Evolutionary conservation across 2,888 invertebrate genomes (phyloP).

Genomic region (Caenorhabditis sulstoni): DNA sequence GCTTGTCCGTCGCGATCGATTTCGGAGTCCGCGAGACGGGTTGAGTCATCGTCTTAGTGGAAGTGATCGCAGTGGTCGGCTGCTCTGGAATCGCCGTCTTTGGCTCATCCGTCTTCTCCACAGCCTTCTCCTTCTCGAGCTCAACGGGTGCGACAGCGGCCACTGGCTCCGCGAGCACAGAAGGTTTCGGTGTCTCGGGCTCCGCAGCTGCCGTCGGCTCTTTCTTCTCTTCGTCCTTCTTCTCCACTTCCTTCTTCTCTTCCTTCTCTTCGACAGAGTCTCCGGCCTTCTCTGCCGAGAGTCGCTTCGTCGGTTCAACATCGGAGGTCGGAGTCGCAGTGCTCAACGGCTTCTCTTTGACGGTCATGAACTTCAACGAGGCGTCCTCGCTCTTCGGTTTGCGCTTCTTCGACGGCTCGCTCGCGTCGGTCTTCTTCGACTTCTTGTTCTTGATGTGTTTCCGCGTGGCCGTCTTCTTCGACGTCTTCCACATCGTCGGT

Average conservation of each 20-base stretch:
- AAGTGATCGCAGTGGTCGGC: not conserved
- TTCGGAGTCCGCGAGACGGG: not conserved
- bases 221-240: slow-evolving; percentile 12
- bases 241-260: not conserved
- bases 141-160: not conserved
- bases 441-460: slow-evolving; percentile 17
- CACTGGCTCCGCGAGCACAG: not conserved
- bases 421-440: slow-evolving; percentile 13
- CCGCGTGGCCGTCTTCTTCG: slow-evolving; percentile 17
- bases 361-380: not conserved
- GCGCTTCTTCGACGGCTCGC: slow-evolving; percentile 14
- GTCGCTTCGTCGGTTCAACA: too few relatives aligned
- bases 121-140: not conserved
- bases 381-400: slow-evolving; percentile 24
- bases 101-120: not conserved
- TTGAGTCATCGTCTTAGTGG: not conserved
- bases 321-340: too few relatives aligned
- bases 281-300: slow-evolving; percentile 4
- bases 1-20: slow-evolving; percentile 4
- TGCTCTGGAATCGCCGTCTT: not conserved
- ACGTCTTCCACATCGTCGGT: slow-evolving; percentile 33
- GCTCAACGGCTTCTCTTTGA: too few relatives aligned
- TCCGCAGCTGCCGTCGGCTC: not conserved
- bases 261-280: slow-evolving; percentile 23
- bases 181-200: not conserved